Percentiles rank a stretch among this genome's conserved stretches.
Conservation (phyloP, 2,888 invertebrate species). For the Mimumesa dahlbomi region DNA sequence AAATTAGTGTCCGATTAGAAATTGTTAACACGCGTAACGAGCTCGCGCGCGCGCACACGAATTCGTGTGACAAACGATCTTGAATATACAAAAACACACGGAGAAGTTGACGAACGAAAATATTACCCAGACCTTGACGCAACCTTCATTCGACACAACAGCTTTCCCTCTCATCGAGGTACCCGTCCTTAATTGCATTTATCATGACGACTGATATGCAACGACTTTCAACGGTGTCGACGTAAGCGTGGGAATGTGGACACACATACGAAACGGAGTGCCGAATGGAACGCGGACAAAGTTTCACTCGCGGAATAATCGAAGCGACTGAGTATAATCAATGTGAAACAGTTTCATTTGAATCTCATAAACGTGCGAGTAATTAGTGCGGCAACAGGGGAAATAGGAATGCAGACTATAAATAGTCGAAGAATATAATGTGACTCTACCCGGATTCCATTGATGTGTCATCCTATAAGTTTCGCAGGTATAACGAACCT, state of each 20-base stretch:
- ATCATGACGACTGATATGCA: conserved; percentile 32
- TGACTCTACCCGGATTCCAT: conserved; percentile 8
- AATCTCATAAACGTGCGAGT: conserved; percentile 3
- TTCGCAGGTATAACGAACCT: background rate
- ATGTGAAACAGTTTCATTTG: no score
- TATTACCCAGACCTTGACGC: conserved; percentile 45
- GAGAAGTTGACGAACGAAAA: conserved; percentile 28
- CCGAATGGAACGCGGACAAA: conserved; percentile 25
- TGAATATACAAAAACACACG: background rate
- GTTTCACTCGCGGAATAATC: no score
- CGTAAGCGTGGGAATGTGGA: conserved; percentile 52
- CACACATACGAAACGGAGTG: conserved; percentile 7
- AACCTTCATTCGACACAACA: conserved; percentile 43
- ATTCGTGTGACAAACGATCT: conserved; percentile 1
- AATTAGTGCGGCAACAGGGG: conserved; percentile 1
- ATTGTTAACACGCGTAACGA: background rate
- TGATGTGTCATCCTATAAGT: background rate
- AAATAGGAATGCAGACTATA: conserved; percentile 18
- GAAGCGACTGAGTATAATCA: no score
- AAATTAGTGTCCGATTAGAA: no score
- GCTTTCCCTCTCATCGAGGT: conserved; percentile 44
- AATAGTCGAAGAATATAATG: background rate
- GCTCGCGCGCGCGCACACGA: no score
- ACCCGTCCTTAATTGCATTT: conserved; percentile 51
- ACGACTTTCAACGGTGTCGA: conserved; percentile 19